Base-by-base conservation (phyloP, 2,797 vertebrate species). In the Natrix natrix region DNA sequence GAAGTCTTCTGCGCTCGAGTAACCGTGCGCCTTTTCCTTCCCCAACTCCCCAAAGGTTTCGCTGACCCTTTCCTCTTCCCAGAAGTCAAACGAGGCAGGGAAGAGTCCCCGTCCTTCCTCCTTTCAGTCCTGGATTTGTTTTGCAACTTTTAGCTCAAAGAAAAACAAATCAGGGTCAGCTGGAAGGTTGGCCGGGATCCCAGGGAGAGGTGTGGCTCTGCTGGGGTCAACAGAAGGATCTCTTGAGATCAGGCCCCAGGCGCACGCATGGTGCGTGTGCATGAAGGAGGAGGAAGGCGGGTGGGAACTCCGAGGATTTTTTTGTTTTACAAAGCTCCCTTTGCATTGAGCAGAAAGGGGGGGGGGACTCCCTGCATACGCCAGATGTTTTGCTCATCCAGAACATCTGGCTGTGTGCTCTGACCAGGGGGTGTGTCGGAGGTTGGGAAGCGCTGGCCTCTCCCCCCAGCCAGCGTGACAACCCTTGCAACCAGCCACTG, bases 321-420 rank as follows among this genome's bases (percentile, higher is more conserved):
- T 26, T 4, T 48, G 3, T 48, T 48, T 48, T 48, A 20, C 3
- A 32, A 56, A 8, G 0, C n/a, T 20, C 28, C 3, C 86, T 91
- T 91, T 66, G 86, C 91, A 86, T 20, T 2, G 0, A 20, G n/a
- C n/a, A 56, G 86, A 5, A 32, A 32, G 69, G 91, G 12, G 12
- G 12, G 1, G 0, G 0, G 2, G 87, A 28, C 60, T 43, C 91
- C 60, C 52, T 11, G 8, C 11, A 7, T 17, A 17, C 56, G 26
- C 91, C 91, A 92, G 86, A 69, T 56, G 91, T 92, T 87, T 14
- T 87, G 86, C 60, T 69, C 83, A 17, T 32, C 22, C 20, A 66
- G 12, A n/a, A 66, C 63, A 66, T n/a, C 63, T 66, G 28, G 28
- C 63, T 26, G 83, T 59, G n/a, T 32, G 28, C 86, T 28, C 60